A percentile compares a stretch with the other conserved stretches of the same genome.
These are phyloP conservation scores for Lamellibrachia satsuma DNA, from an alignment of 2,888 invertebrate genomes.

Conservation along the genomic window DNA sequence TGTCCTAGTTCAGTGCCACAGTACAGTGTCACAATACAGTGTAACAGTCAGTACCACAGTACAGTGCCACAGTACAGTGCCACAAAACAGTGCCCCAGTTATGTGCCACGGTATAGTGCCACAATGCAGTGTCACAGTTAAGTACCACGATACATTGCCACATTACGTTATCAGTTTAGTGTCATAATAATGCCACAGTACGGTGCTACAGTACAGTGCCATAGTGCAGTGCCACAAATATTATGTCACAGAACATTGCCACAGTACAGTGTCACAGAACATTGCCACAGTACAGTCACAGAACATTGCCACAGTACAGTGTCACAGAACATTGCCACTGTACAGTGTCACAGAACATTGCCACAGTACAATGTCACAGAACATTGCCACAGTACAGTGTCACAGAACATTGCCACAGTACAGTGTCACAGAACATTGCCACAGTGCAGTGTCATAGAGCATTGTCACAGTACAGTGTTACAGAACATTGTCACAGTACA, in stretches of 20 bases:
- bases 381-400: neutral
- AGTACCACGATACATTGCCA: neutral
- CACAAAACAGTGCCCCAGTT: neutral
- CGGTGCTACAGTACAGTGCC: neutral
- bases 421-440: slow-evolving; percentile 14
- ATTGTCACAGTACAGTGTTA: neutral
- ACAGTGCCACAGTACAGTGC: neutral
- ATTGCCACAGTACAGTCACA: slow-evolving; percentile 5
- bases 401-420: neutral
- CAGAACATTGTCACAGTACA: neutral
- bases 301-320: slow-evolving; percentile 13
- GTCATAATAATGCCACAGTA: slow-evolving; percentile 17
- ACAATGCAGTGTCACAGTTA: slow-evolving; percentile 20
- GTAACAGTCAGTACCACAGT: neutral
- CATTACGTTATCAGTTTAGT: neutral
- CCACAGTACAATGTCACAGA: neutral
- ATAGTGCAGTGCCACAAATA: slow-evolving; percentile 19
- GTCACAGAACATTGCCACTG: neutral
- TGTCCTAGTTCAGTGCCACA: neutral
- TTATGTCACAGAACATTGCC: neutral
- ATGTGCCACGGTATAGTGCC: neutral
- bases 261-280: neutral
- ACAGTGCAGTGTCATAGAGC: neutral
- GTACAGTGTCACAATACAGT: neutral
- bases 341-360: neutral